Evolutionary conservation across 2,888 invertebrate genomes (phyloP).

Genomic region (Apamea sordens): DNA sequence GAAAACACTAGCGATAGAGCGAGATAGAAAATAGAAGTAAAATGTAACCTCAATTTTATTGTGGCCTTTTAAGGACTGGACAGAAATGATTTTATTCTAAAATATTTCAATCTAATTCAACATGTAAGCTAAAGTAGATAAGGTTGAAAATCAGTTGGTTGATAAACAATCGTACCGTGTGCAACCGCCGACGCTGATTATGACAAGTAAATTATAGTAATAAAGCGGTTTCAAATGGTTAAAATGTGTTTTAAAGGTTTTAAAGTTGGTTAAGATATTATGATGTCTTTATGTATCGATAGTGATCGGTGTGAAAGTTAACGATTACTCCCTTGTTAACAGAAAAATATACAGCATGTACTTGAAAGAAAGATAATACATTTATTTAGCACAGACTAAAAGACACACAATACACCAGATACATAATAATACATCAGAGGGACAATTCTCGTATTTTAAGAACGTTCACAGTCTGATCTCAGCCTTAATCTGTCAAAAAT

Average conservation of each 20-base stretch:
- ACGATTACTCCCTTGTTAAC: slow-evolving; percentile 2
- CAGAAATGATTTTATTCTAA: slow-evolving; percentile 75
- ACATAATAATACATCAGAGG: too few species aligned
- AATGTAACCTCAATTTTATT: slow-evolving; percentile 83
- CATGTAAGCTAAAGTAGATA: slow-evolving; percentile 42
- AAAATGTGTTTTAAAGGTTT: slow-evolving; percentile 73
- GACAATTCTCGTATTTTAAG: too few species aligned
- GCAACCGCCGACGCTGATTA: slow-evolving; percentile 80
- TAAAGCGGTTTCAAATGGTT: slow-evolving; percentile 76
- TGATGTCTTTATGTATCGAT: slow-evolving; percentile 59
- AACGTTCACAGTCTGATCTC: too few species aligned
- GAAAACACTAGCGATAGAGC: slow-evolving; percentile 61
- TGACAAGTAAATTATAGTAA: slow-evolving; percentile 80
- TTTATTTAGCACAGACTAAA: too few species aligned
- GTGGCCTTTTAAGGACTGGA: slow-evolving; percentile 79
- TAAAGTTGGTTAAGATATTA: slow-evolving; percentile 67
- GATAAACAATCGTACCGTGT: slow-evolving; percentile 77
- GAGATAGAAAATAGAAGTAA: slow-evolving; percentile 73
- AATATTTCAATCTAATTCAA: slow-evolving; percentile 35
- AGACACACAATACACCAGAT: too few species aligned
- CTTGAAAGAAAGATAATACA: too few species aligned
- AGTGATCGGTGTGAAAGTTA: slow-evolving; percentile 47
- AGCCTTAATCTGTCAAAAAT: too few species aligned
- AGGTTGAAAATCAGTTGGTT: slow-evolving; percentile 63
- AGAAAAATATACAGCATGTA: not conserved